phyloP scores from a whole-genome alignment of 2,888 invertebrate species.

The Chalcosyrphus nemorum region DNA sequence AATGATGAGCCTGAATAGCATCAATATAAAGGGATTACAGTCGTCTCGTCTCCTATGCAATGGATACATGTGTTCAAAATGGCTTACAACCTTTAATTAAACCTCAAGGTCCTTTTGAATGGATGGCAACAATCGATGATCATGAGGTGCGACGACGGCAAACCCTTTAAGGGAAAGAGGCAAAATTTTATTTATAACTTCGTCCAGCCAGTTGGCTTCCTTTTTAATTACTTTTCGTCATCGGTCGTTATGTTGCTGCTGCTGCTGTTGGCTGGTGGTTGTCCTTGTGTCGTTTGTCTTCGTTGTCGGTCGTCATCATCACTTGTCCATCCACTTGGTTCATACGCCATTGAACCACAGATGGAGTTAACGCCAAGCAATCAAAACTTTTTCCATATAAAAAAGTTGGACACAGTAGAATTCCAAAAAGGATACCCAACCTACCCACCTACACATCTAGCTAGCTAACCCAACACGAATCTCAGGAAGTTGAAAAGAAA shows the following conservation, averaged over 20 bases:
- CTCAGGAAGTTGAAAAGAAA: slow-evolving; percentile 61
- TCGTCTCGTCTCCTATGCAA: no score
- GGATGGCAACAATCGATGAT: slow-evolving; percentile 14
- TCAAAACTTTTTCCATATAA: slow-evolving; percentile 72
- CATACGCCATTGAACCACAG: slow-evolving; percentile 71
- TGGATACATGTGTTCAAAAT: neutral
- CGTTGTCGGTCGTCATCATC: slow-evolving; percentile 70
- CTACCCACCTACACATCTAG: neutral
- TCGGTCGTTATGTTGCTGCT: slow-evolving; percentile 48
- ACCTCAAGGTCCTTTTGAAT: slow-evolving; percentile 27
- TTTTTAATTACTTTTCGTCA: slow-evolving; percentile 71
- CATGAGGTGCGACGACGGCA: neutral
- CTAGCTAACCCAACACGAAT: slow-evolving; percentile 47
- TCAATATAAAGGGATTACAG: neutral
- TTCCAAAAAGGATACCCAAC: slow-evolving; percentile 46
- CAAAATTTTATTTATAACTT: slow-evolving; percentile 62
- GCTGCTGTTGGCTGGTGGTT: neutral
- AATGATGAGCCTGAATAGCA: slow-evolving; percentile 3
- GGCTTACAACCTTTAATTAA: slow-evolving; percentile 54
- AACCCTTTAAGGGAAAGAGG: slow-evolving; percentile 6
- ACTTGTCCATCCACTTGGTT: slow-evolving; percentile 68
- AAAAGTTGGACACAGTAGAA: slow-evolving; percentile 63
- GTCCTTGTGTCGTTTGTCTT: slow-evolving; percentile 32
- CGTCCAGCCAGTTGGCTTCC: slow-evolving; percentile 30
- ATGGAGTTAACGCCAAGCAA: slow-evolving; percentile 71